Evolutionary conservation across 2,888 invertebrate genomes (phyloP), one percentile per base, ranked within the genome.

Genomic region (Drosophila kuntzei): DNA sequence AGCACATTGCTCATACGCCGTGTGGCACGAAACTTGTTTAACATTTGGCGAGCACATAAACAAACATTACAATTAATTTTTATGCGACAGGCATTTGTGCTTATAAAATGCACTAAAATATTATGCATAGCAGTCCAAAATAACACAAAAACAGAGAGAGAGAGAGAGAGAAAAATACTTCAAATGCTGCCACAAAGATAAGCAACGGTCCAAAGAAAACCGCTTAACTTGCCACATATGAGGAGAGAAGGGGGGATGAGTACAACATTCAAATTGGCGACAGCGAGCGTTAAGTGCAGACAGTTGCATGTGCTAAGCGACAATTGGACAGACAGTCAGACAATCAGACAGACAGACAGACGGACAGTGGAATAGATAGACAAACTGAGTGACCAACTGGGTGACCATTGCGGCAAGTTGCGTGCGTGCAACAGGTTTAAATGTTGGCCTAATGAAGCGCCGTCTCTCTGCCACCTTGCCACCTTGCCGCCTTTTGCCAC

Each of bases 31-130:
- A 74, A 78, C 80, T 70, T 67, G 79, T 65, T 79, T 71, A 74
- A 74, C 79, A 71, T 60, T 75, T 76, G 43, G 72, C 66, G 79
- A 79, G 71, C 85, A 71, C 86, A 82, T 89, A 87, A 89, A 89
- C 82, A 89, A 86, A 84, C 79, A 82, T 89, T 79, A 87, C 87
- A 89, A 89, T 89, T 89, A 87, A 85, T 73, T 83, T 87, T 86
- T 86, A 87, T 86, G 83, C 78, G 88, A 84, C 87, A 85, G 86
- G 76, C 85, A 87, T 87, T 84, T 84, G 80, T 76, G 85, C 80
- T 87, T 87, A 87, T 87, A 84, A 84, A 87, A 71, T 87, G 67
- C 49, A 73, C 76, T 76, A 82, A 84, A 85, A 82, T 87, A 87
- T 81, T 87, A 76, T 70, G 68, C 77, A 43, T 55, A 43, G 50